A percentile compares a stretch with the other conserved stretches of the same genome.
phyloP scores from a whole-genome alignment of 1,140 invertebrate species.

The Sweltsa coloradensis region DNA sequence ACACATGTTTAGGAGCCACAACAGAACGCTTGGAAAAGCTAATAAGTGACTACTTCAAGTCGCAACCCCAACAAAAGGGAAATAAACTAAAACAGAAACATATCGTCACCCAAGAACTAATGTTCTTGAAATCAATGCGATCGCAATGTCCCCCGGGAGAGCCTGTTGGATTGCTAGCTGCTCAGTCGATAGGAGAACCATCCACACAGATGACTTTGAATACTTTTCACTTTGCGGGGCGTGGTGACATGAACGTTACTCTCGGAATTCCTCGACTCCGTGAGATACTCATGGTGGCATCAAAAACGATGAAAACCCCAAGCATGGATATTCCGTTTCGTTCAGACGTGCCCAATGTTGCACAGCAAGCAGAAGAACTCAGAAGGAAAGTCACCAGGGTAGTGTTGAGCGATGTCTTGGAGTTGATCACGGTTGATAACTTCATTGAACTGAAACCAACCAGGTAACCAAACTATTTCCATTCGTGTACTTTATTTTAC shows the following conservation, averaged over 20 bases:
- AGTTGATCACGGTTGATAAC: constrained; percentile 54
- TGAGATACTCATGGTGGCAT: constrained; percentile 95
- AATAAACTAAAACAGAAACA: constrained; percentile 23
- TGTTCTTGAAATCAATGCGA: constrained; percentile 65
- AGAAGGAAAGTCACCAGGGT: constrained; percentile 61
- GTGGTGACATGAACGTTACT: constrained; percentile 99
- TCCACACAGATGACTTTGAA: constrained; percentile 99
- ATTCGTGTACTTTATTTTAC: background rate
- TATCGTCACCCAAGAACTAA: constrained; percentile 49
- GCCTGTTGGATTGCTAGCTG: constrained; percentile 89
- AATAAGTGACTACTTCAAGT: constrained; percentile 49
- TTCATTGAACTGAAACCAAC: constrained; percentile 39
- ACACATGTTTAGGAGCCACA: constrained; percentile 65
- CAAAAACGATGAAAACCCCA: constrained; percentile 86
- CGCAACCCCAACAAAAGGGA: too few species aligned
- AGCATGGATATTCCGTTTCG: constrained; percentile 87
- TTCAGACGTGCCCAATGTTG: constrained; percentile 34
- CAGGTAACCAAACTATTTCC: constrained; percentile 21
- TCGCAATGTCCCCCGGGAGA: constrained; percentile 81
- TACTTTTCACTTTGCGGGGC: constrained; percentile 98
- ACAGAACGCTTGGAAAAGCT: constrained; percentile 63
- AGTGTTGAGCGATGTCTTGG: constrained; percentile 61
- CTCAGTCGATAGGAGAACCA: constrained; percentile 93
- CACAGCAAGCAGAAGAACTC: constrained; percentile 51
- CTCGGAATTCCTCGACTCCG: constrained; percentile 90